Base-by-base conservation (phyloP, 2,888 invertebrate species). In the Drosophila algonquin region DNA sequence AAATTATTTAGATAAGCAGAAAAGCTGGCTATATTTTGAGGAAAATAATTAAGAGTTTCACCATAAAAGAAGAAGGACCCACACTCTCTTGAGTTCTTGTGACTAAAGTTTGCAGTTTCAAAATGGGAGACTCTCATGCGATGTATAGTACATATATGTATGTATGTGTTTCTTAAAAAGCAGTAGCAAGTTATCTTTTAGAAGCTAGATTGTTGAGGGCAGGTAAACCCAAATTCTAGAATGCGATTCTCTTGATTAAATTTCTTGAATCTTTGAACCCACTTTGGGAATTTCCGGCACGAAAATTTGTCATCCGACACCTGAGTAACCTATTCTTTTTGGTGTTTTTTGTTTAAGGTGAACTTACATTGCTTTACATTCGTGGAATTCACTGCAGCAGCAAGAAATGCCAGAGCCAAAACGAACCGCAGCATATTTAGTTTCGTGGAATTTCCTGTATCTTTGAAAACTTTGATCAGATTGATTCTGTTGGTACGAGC, bases 301-400 rank as follows among this genome's bases (percentile, higher is more conserved):
- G 6, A 0, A 24, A 24, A 40, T 40, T 14, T 1, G 2, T 14
- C 6, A 35, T 35, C 1, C 10, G 5, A 35, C 1, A 12, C 4
- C 40, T 40, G 2, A 40, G 7, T 7, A 40, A 40, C 6, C 6
- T 7, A 0, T n/a, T 7, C 6, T 7, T 7, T n/a, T 40, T 40
- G 24, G 7, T 2, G 0, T 40, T 40, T 6, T 14, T 14, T 40
- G 14, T 14, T 14, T 14, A 2, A 4, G n/a, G 40, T 7, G n/a
- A 40, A 81, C 86, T 89, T 76, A 86, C 86, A 86, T 63, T 81
- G 47, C 30, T 77, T 51, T 6, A 86, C 70, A 40, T 44, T 35
- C 40, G 86, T 86, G 3, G 75, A 73, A 40, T 21, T 63, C 14
- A 57, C 75, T 0, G 58, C 59, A 27, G 60, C 63, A 44, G 63